Base-by-base conservation (phyloP, 2,113 vertebrate species). In the Sminthopsis crassicaudata region DNA sequence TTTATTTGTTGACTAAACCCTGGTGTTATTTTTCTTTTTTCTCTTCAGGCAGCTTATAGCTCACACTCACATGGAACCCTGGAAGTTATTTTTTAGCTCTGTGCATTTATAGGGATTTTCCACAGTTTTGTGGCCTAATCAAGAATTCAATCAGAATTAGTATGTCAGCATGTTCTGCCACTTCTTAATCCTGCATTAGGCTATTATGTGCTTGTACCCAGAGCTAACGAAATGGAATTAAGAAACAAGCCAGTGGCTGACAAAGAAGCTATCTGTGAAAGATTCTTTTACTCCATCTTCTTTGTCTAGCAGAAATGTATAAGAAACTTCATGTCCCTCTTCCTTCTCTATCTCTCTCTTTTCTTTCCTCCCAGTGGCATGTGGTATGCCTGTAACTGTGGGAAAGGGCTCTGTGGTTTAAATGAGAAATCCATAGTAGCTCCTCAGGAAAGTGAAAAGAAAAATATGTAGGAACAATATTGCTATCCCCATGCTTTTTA, bases 381-480 rank as follows among this genome's bases (percentile, higher is more conserved):
- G 91, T 92, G 96, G 42, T 57, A 84, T 93, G 25, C 91, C 36
- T 22, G 89, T 42, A 51, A 2, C 89, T 76, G 46, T 27, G 1
- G 12, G 24, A 22, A 94, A 42, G 91, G 54, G 90, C 16, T 22
- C 94, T 27, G 5, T 53, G 92, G 10, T 84, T 84, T 84, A 42
- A n/a, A 51, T 91, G 24, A 88, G 97, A 55, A 95, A 88, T 60
- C 0, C 94, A 84, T 95, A 97, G 95, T 92, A 97, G 8, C 53
- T 36, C 89, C n/a, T 84, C 67, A 84, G n/a, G 67, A 84, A 84
- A 42, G 2, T 42, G 8, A 42, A 76, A 84, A 84, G 67, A 84
- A 84, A 7, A 84, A 16, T n/a, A 84, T 84, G 42, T 42, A 84
- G 67, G 42, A 84, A 42, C 16, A 84, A 42, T 84, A 84, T n/a